Evolutionary conservation across 2,888 invertebrate genomes (phyloP).

Genomic region (Taenaris catops): DNA sequence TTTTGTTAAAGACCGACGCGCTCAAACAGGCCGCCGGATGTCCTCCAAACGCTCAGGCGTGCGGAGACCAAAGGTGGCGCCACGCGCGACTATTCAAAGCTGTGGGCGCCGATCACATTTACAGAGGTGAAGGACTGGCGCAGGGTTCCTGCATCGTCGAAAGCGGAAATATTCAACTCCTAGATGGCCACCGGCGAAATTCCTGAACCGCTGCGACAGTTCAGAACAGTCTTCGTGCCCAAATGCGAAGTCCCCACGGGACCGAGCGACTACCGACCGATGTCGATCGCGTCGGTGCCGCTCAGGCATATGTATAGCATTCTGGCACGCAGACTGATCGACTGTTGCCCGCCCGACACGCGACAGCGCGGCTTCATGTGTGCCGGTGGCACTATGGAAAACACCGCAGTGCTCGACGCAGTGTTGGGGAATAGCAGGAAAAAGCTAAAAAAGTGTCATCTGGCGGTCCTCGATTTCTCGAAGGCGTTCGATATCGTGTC

Average conservation of each 20-base stretch:
- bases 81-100: slow-evolving; percentile 2
- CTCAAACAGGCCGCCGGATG: slow-evolving; percentile 1
- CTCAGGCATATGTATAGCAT: slow-evolving; percentile 30
- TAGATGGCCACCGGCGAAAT: slow-evolving; percentile 19
- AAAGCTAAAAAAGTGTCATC: slow-evolving; percentile 36
- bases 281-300: slow-evolving; percentile 30
- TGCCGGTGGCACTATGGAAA: slow-evolving; percentile 43
- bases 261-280: slow-evolving; percentile 32
- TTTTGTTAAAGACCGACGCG: no score
- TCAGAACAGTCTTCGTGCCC: slow-evolving; percentile 28
- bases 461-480: slow-evolving; percentile 48
- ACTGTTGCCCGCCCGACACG: not conserved
- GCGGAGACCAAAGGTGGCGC: slow-evolving; percentile 5
- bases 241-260: slow-evolving; percentile 24
- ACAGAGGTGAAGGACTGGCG: no score
- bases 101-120: slow-evolving; percentile 19
- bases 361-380: slow-evolving; percentile 18
- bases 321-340: not conserved
- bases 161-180: slow-evolving; percentile 20
- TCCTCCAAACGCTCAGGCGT: slow-evolving; percentile 1
- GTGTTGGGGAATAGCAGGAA: slow-evolving; percentile 28
- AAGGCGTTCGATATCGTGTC: slow-evolving; percentile 53
- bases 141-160: slow-evolving; percentile 9
- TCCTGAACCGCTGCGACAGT: slow-evolving; percentile 19
- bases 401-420: slow-evolving; percentile 33